Base-by-base conservation (phyloP, 2,888 invertebrate species). In the Coremacera marginata region DNA sequence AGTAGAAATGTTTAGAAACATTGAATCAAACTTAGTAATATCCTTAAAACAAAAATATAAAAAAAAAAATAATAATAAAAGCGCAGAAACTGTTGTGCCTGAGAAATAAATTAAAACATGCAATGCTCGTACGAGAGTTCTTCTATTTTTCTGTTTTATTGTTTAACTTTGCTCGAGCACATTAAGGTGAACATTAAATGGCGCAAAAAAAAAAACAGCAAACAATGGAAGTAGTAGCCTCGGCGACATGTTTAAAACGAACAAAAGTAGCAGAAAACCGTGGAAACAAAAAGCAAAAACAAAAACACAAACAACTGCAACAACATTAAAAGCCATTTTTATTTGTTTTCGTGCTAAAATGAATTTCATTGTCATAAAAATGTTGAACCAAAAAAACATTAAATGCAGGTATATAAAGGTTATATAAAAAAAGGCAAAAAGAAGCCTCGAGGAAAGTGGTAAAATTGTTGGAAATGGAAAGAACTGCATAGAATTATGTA, bases 271-370 rank as follows among this genome's bases (percentile, higher is more conserved):
- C 25, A 63, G 27, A 44, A 44, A 16, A 63, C 63, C 16, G 27
- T 7, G 22, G 22, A 19, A 19, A 57, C 22, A n/a, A 14, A 7
- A 19, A 22, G 25, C 49, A 11, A 37, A 63, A 63, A 14, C 2
- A 34, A 4, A 63, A 71, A 60, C 5, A 37, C n/a, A 71, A 68
- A 62, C 72, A 68, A 68, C 70, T 44, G 49, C 70, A 34, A 19
- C 27, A 62, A 27, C 71, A 63, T 34, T 63, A 73, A 67, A 74
- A 74, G 25, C 16, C 14, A 37, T 71, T 68, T 65, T 74, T 74
- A 67, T 74, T 55, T 74, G 37, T 67, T 67, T 74, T 74, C 65
- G 34, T 65, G 22, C 37, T n/a, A 74, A 74, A 74, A 65, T 67
- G 34, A 52, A 74, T 55, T 63, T 74, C 65, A 74, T 67, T 67